phyloP scores from a whole-genome alignment of 2,797 vertebrate species.

The Melanotaenia maccullochi region DNA sequence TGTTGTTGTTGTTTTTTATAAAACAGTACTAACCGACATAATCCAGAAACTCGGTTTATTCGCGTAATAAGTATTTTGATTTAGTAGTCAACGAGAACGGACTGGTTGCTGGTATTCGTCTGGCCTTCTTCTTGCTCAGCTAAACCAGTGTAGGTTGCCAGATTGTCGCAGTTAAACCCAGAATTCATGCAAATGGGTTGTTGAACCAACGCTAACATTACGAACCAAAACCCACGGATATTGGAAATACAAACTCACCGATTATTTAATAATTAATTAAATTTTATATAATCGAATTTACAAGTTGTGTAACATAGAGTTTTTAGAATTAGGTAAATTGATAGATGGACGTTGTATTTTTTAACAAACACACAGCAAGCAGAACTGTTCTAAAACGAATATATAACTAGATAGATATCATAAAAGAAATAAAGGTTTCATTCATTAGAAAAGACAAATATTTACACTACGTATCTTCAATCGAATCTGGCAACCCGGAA shows the following conservation, averaged over 20 bases:
- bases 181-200: neutral
- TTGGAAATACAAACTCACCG: neutral
- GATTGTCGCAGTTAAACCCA: neutral
- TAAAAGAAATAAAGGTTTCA: neutral
- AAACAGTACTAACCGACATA: slow-evolving; percentile 70
- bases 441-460: neutral
- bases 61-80: neutral
- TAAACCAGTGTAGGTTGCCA: slow-evolving; percentile 63
- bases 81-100: neutral
- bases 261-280: neutral
- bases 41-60: slow-evolving; percentile 3
- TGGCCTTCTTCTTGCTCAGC: slow-evolving; percentile 27
- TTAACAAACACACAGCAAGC: neutral
- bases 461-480: neutral
- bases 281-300: neutral
- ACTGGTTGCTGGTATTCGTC: neutral
- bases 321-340: neutral
- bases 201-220: neutral
- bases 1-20: neutral
- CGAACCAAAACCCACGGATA: neutral
- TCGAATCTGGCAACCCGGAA: slow-evolving; percentile 63
- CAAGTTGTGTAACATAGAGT: neutral
- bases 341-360: neutral
- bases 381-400: neutral
- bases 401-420: neutral